Evolutionary conservation across 2,113 vertebrate genomes (phyloP).

Genomic region (Calyptomena viridis): DNA sequence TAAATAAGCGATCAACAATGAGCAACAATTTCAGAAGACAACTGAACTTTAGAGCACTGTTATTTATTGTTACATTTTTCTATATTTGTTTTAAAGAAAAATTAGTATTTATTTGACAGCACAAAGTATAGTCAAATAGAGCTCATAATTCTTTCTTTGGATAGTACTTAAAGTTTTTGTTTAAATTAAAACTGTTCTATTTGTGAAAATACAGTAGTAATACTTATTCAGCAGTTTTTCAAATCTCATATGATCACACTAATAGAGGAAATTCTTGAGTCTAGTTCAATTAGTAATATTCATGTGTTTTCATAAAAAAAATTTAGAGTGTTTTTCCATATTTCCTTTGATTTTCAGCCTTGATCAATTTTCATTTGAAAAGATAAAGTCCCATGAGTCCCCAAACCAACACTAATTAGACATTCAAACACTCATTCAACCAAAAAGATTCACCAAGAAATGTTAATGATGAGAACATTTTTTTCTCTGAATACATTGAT

Average conservation of each 20-base stretch:
- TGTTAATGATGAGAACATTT: conserved; percentile 6
- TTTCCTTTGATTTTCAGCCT: conserved; percentile 44
- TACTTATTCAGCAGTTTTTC: not conserved
- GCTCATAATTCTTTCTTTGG: not conserved
- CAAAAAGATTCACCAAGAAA: conserved; percentile 40
- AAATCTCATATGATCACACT: not conserved
- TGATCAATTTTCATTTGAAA: conserved; percentile 55
- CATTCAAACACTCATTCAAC: conserved; percentile 29
- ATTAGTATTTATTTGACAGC: not conserved
- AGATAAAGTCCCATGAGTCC: not conserved
- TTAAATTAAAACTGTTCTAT: not conserved
- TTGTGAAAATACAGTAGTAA: not conserved
- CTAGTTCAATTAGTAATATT: not conserved
- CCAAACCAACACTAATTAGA: conserved; percentile 21
- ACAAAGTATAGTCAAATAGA: not conserved
- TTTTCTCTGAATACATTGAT: conserved; percentile 8
- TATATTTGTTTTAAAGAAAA: not conserved
- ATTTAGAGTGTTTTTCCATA: not conserved
- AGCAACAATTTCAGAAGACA: not conserved
- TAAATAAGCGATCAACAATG: not conserved
- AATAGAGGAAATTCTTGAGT: not conserved
- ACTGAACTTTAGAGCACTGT: not conserved
- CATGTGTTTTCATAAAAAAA: not conserved
- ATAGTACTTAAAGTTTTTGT: not conserved
- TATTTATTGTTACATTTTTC: not conserved